phyloP scores from a whole-genome alignment of 2,797 vertebrate species.

The Capromys pilorides region DNA sequence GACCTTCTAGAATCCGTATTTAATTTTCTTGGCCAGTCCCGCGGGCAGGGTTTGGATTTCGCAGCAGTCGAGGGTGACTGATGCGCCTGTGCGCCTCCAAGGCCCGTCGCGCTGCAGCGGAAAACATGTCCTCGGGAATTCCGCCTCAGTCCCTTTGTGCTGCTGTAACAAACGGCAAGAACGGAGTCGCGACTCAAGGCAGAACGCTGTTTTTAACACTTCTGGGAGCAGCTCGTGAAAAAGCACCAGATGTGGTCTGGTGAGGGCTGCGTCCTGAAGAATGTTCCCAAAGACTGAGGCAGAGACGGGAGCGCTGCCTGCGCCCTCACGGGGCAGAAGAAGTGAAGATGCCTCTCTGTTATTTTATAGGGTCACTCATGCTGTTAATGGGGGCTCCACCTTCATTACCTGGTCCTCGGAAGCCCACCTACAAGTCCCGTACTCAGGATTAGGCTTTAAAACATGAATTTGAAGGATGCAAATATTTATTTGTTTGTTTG shows the following conservation, averaged over 20 bases:
- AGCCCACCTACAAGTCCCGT: neutral
- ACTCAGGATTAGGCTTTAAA: neutral
- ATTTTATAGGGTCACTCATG: neutral
- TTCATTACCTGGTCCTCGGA: neutral
- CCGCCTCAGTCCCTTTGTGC: neutral
- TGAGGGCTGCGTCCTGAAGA: neutral
- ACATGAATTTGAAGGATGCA: neutral
- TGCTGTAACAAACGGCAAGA: neutral
- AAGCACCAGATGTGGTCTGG: neutral
- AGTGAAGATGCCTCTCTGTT: neutral
- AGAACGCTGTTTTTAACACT: neutral
- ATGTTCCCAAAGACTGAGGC: neutral
- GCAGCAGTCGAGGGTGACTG: neutral
- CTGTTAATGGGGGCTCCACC: neutral
- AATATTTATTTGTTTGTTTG: neutral
- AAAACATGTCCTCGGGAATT: neutral
- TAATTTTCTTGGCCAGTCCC: neutral
- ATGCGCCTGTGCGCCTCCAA: neutral
- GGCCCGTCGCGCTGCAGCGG: neutral
- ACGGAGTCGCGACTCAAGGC: neutral
- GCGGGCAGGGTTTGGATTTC: neutral
- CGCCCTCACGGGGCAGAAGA: neutral
- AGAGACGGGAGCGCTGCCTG: neutral
- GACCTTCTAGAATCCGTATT: constrained; percentile 3
- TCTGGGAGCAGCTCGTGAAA: neutral